A percentile compares a stretch with the other conserved stretches of the same genome.
Evolutionary conservation across 2,797 vertebrate genomes (phyloP).

Genomic region (Falco columbarius): DNA sequence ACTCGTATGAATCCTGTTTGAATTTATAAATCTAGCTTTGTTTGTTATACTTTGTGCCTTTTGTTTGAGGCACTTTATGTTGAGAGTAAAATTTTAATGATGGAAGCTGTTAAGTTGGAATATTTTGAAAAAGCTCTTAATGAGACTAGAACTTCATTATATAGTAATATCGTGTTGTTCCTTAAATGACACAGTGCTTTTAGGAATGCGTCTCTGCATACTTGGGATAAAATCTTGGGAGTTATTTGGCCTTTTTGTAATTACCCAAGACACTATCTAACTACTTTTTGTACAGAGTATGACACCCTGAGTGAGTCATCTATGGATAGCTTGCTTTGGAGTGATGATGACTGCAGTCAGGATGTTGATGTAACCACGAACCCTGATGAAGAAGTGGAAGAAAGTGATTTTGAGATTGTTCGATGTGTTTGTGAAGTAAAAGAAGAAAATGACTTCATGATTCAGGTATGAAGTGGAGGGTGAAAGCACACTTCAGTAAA

Average conservation of each 20-base stretch:
- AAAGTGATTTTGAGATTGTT: conserved; percentile 87
- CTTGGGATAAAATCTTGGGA: background rate
- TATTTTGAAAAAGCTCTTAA: background rate
- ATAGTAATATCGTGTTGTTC: background rate
- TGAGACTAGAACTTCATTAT: background rate
- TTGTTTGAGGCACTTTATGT: background rate
- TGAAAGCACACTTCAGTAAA: background rate
- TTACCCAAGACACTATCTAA: background rate
- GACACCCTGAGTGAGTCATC: conserved; percentile 93
- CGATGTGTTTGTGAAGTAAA: conserved; percentile 95
- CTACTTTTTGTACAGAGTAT: conserved; percentile 79
- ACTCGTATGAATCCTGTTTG: background rate
- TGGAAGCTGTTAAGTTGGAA: background rate
- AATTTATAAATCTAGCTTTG: background rate
- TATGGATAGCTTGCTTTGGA: conserved; percentile 92
- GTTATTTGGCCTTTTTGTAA: background rate
- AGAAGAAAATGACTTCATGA: conserved; percentile 99
- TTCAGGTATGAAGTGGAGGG: conserved; percentile 83
- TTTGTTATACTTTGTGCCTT: background rate
- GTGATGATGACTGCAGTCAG: conserved; percentile 87
- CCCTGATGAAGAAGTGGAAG: conserved; percentile 84
- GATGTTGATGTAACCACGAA: conserved; percentile 86
- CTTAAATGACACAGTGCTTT: background rate
- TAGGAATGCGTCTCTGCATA: background rate
- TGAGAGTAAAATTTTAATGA: background rate